Conservation (phyloP, 1,140 invertebrate genomes). For the Leptinotarsa lineolata region DNA sequence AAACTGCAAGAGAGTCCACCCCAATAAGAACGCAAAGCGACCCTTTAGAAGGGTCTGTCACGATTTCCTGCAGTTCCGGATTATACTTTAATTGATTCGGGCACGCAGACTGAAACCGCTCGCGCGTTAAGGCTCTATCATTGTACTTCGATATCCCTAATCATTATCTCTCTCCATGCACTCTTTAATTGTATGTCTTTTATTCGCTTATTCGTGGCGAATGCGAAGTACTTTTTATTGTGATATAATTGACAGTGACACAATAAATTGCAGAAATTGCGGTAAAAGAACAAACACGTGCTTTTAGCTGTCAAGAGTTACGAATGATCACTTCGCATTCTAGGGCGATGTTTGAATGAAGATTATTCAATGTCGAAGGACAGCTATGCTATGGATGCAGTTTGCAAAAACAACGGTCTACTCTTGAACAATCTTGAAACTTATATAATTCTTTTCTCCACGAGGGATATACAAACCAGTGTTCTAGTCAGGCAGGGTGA, state of each 20-base stretch:
- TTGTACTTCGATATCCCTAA: conserved; percentile 55
- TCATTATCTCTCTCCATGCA: conserved; percentile 54
- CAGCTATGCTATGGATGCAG: too few species aligned
- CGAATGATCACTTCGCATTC: neutral
- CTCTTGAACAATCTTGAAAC: too few species aligned
- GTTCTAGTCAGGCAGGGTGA: too few species aligned
- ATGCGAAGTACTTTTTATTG: conserved; percentile 22
- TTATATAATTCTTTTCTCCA: too few species aligned
- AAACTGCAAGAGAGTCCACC: conserved; percentile 10
- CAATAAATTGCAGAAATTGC: conserved; percentile 19
- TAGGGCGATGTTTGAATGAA: neutral
- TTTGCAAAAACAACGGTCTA: too few species aligned
- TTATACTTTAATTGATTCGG: conserved; percentile 58
- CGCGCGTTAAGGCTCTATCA: conserved; percentile 54
- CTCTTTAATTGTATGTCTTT: conserved; percentile 52
- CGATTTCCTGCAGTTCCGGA: conserved; percentile 55
- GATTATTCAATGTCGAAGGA: too few species aligned
- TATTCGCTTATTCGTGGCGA: conserved; percentile 37
- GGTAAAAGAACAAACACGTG: conserved; percentile 14
- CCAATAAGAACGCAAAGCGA: conserved; percentile 17
- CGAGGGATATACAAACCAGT: too few species aligned
- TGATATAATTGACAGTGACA: conserved; percentile 18
- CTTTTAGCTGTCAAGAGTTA: neutral
- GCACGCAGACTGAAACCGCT: conserved; percentile 54
- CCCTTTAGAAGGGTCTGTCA: conserved; percentile 49